Base-by-base conservation (phyloP, 1,140 invertebrate species). In the Magallana ariakensis region DNA sequence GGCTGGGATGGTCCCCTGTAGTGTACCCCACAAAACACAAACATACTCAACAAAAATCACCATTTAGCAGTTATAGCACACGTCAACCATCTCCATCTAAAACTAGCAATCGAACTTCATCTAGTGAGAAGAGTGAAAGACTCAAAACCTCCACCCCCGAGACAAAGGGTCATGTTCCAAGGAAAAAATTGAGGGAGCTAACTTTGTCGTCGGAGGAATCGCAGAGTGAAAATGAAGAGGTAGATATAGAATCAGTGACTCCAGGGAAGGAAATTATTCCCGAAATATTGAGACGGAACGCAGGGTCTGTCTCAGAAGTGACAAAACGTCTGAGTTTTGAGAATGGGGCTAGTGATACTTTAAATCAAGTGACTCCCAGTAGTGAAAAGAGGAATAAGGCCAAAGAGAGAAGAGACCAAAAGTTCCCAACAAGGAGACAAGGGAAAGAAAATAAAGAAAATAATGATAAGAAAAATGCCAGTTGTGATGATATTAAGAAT, bases 231-330 rank as follows among this genome's bases (percentile, higher is more conserved):
- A 80, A 84, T 33, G 70, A 80, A 19, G 86, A 87, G 60, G 53
- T 87, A n/a, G 86, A 87, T 75, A 26, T 87, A 22, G 81, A 84
- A 53, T 84, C 81, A 54, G 66, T 87, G 26, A 84, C 86, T 66
- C 86, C 86, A 22, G 86, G 80, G 15, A 87, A 87, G 80, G 83
- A 57, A 58, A 55, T 22, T n/a, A 83, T 80, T 80, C 82, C 86
- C 15, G 83, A 75, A 33, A 56, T 82, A 16, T 19, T 75, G 54
- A 57, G 55, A 19, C 16, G 56, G 22, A 87, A 57, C 80, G 26
- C 82, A 9, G 58, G 33, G 80, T 80, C 80, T 15, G 33, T 55
- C 54, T 82, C 85, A 4, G 58, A 84, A 16, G 82, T 84, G 15
- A 58, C 66, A 16, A 84, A 70, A 80, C 19, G 60, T 9, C 56